Conservation (phyloP, 2,888 invertebrate genomes). For the Epinotia nisella region DNA sequence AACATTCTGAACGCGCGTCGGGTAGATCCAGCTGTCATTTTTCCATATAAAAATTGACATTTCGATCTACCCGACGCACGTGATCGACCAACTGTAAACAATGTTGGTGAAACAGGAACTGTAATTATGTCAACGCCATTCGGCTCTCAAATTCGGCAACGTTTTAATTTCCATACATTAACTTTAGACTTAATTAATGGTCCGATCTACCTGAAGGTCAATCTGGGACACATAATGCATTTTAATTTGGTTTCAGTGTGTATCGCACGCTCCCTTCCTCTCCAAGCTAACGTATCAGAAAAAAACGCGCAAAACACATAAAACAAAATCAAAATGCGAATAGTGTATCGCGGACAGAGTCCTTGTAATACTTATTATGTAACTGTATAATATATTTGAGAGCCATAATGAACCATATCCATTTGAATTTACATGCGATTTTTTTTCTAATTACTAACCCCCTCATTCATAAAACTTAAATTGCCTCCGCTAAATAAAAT, state of each 20-base stretch:
- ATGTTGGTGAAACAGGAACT: no score
- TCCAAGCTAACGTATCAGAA: neutral
- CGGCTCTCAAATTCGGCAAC: neutral
- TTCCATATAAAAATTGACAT: no score
- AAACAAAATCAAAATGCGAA: neutral
- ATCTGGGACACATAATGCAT: neutral
- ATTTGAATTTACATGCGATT: neutral
- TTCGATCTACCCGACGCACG: no score
- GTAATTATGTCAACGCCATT: conserved; percentile 7
- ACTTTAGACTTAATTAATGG: conserved; percentile 11
- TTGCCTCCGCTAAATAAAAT: no score
- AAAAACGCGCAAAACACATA: neutral
- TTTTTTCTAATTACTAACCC: neutral
- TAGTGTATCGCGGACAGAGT: no score
- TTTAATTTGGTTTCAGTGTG: neutral
- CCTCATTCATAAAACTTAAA: no score
- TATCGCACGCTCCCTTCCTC: neutral
- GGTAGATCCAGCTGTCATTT: no score
- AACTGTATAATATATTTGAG: neutral
- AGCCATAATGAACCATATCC: neutral
- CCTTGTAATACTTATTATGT: neutral
- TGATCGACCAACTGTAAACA: no score
- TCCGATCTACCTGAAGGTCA: neutral
- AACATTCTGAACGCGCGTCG: no score
- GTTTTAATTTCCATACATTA: conserved; percentile 26